A percentile compares a stretch with the other conserved stretches of the same genome.
phyloP scores from a whole-genome alignment of 2,113 vertebrate species.

The Oenanthe oenanthe region DNA sequence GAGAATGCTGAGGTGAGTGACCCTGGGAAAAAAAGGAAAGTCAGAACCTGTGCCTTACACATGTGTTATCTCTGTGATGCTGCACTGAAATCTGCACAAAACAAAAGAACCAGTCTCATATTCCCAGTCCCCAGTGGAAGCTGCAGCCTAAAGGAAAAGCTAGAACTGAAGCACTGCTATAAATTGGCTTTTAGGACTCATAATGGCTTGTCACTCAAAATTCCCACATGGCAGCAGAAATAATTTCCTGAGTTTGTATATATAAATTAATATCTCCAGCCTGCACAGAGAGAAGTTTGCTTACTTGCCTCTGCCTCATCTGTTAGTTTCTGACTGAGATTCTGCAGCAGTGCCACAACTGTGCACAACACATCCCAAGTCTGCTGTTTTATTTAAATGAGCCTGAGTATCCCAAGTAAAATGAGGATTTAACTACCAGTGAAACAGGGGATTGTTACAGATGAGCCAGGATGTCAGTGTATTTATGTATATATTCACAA shows the following conservation, averaged over 20 bases:
- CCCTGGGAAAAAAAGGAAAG: background rate
- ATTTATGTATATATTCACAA: background rate
- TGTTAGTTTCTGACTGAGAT: background rate
- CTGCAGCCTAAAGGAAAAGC: conserved; percentile 34
- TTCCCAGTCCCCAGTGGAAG: conserved; percentile 33
- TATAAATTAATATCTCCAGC: conserved; percentile 50
- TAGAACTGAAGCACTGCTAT: conserved; percentile 22
- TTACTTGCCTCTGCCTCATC: background rate
- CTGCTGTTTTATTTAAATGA: conserved; percentile 51
- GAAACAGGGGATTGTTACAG: background rate
- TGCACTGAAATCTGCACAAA: conserved; percentile 11
- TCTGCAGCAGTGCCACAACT: background rate
- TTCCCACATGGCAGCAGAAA: conserved; percentile 52
- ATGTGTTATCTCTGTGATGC: background rate
- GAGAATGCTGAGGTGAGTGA: background rate
- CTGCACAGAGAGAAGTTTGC: background rate
- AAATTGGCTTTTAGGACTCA: conserved; percentile 56
- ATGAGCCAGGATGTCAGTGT: background rate
- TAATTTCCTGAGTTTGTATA: conserved; percentile 44
- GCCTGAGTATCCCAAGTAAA: background rate
- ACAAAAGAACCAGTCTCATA: conserved; percentile 34
- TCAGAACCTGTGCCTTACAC: background rate
- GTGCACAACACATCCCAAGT: conserved; percentile 22
- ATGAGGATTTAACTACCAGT: conserved; percentile 38
- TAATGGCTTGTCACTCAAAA: conserved; percentile 29